A percentile compares a stretch with the other conserved stretches of the same genome.
phyloP scores from a whole-genome alignment of 2,113 vertebrate genomes.

The Indicator indicator region DNA sequence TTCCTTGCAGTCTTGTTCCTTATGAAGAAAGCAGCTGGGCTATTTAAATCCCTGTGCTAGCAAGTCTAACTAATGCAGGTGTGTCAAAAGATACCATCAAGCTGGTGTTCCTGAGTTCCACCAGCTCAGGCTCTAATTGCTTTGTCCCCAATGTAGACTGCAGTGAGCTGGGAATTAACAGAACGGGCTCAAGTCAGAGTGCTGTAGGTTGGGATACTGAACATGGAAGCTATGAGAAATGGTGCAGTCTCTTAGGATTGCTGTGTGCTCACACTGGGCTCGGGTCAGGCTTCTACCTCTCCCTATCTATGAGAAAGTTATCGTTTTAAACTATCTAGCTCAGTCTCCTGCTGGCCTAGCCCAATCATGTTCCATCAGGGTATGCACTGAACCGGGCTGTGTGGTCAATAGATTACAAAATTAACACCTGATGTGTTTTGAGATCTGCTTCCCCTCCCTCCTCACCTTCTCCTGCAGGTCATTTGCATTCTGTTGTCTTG shows the following conservation, averaged over 20 bases:
- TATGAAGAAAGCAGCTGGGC: neutral
- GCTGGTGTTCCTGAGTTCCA: neutral
- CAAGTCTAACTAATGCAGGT: neutral
- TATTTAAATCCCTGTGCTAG: neutral
- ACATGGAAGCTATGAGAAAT: neutral
- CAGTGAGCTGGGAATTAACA: neutral
- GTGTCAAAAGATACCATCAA: neutral
- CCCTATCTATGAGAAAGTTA: neutral
- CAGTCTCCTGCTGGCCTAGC: neutral
- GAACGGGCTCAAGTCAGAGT: neutral
- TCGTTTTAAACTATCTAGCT: neutral
- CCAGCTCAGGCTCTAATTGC: neutral
- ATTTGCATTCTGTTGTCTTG: neutral
- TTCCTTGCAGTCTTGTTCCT: neutral
- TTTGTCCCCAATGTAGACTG: neutral
- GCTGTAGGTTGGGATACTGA: neutral
- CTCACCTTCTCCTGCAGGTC: neutral
- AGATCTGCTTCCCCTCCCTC: neutral
- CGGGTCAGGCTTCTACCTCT: neutral
- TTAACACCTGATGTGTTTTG: neutral
- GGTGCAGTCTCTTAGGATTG: neutral
- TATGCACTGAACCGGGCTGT: neutral
- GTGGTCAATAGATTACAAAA: neutral
- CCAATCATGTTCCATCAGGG: neutral
- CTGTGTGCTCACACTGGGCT: fast-evolving